These are phyloP conservation scores for Cyclopterus lumpus DNA, from an alignment of 2,797 vertebrate species.

Conservation along the genomic window DNA sequence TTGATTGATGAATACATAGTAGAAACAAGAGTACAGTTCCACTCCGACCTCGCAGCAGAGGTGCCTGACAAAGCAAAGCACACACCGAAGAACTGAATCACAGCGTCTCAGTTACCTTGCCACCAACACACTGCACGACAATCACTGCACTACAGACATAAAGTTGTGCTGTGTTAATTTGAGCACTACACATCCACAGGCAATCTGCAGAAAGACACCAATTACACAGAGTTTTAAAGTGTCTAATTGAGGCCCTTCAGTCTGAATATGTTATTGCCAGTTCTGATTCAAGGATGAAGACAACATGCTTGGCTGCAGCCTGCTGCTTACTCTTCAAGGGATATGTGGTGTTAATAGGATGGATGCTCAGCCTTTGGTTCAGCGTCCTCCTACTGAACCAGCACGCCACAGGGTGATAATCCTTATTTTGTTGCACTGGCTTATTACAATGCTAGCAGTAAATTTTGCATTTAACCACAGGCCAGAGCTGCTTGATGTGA, in stretches of 20 bases:
- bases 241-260: conserved; percentile 86
- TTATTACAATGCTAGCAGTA: conserved; percentile 86
- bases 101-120: conserved; percentile 62
- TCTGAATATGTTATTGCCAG: conserved; percentile 85
- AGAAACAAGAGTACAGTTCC: conserved; percentile 12
- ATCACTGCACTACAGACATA: conserved; percentile 75
- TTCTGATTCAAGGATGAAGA: conserved; percentile 83
- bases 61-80: conserved; percentile 26
- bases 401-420: conserved; percentile 82
- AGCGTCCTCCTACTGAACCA: conserved; percentile 81
- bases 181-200: conserved; percentile 79
- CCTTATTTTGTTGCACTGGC: conserved; percentile 85
- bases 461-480: conserved; percentile 81
- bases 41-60: conserved; percentile 19
- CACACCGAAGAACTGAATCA: conserved; percentile 39
- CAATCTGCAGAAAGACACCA: conserved; percentile 82
- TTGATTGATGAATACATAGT: neutral
- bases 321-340: conserved; percentile 80
- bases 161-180: conserved; percentile 77
- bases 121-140: conserved; percentile 63
- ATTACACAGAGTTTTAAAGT: conserved; percentile 86
- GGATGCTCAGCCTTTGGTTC: conserved; percentile 82
- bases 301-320: conserved; percentile 79
- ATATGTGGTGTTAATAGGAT: conserved; percentile 84
- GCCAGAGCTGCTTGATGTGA: conserved; percentile 75